These are phyloP conservation scores for Pristionchus mayeri DNA, from an alignment of 2,888 invertebrate species.

Conservation along the genomic window DNA sequence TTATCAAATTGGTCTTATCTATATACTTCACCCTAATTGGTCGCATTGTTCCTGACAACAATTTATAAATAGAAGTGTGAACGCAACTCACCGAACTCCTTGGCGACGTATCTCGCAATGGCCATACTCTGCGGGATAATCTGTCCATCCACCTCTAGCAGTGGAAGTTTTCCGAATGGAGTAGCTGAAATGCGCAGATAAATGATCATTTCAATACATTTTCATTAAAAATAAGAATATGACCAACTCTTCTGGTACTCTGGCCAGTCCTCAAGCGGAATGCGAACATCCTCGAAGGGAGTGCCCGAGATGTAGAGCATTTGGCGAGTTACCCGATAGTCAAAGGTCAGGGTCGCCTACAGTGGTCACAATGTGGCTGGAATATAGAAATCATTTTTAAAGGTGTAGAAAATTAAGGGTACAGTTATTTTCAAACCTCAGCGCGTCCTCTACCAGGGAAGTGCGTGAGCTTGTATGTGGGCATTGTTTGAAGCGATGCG, in stretches of 20 bases:
- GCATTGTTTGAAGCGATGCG: background rate
- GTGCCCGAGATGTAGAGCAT: background rate
- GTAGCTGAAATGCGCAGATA: background rate
- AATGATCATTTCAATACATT: background rate
- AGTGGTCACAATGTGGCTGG: background rate
- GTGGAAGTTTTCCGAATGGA: background rate
- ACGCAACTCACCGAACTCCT: background rate
- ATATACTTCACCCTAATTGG: too few relatives aligned
- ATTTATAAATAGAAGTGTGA: too few relatives aligned
- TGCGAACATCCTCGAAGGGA: conserved; percentile 1
- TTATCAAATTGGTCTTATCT: too few relatives aligned
- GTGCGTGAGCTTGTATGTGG: conserved; percentile 14
- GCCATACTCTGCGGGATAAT: background rate
- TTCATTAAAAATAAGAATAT: background rate
- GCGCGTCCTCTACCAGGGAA: background rate
- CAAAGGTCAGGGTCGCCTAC: background rate
- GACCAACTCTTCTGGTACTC: background rate
- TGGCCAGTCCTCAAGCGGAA: background rate
- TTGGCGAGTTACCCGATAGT: background rate
- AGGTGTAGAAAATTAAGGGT: background rate
- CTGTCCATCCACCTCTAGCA: background rate
- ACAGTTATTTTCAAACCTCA: background rate
- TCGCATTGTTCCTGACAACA: background rate
- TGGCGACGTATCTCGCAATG: background rate
- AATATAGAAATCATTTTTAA: background rate